Base-by-base conservation (phyloP, 2,113 vertebrate genomes). In the Ellobius talpinus region DNA sequence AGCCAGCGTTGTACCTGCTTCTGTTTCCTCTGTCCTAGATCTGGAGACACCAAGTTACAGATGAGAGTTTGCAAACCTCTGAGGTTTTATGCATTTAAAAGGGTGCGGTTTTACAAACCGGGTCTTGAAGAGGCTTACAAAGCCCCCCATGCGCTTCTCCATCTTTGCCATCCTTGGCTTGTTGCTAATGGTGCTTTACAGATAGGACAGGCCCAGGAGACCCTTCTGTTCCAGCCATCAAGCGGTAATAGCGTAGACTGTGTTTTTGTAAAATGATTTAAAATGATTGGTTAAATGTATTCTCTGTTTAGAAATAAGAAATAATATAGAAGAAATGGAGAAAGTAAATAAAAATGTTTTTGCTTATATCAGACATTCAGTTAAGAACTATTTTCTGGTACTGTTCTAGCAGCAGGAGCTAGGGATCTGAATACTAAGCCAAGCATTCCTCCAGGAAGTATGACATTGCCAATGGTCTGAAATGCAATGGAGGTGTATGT, bases 301-400 rank as follows among this genome's bases (percentile, higher is more conserved):
- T 87, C 92, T 55, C 23, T 81, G 19, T 73, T 90, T 58, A 50
- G 14, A 89, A 90, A 87, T 3, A 85, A 93, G 85, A 45, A 81
- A 36, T 65, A 23, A 50, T 39, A 4, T 76, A 47, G 63, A 90
- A 39, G 78, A 87, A 87, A 17, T 89, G 29, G 66, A 65, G 52
- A 73, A 50, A 50, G 10, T 39, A 61, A 74, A 58, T 65, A 50
- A 87, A 73, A 39, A 63, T 85, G 33, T 31, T 87, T 90, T 96
- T 81, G 50, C 8, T 88, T 55, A 4, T 50, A 16, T 91, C 61
- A 11, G 26, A 0, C 23, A 13, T 90, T 90, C 19, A 74, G 24
- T 47, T 78, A 90, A 90, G 66, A 86, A 45, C 42, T 39, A 73
- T 92, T 94, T 61, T 33, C 65, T 50, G 33, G 47, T 7, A 1